These are phyloP conservation scores for Trachops cirrhosus DNA, from an alignment of 2,797 vertebrate species.

Conservation along the genomic window DNA sequence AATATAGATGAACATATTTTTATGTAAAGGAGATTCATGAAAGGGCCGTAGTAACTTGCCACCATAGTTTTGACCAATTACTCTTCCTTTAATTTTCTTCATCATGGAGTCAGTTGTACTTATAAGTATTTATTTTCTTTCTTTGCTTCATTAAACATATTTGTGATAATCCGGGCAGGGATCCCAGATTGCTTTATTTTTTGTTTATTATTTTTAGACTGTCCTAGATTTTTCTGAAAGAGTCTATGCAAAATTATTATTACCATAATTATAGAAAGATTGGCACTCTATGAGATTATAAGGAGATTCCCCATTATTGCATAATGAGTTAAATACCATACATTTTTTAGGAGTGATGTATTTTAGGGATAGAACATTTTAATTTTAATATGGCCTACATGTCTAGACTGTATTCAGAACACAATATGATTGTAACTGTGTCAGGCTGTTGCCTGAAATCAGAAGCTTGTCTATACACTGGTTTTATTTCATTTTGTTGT, in stretches of 20 bases:
- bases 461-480: neutral
- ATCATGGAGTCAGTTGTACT: conserved; percentile 3
- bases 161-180: conserved; percentile 58
- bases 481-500: neutral
- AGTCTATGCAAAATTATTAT: conserved; percentile 47
- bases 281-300: conserved; percentile 39
- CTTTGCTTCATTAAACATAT: conserved; percentile 40
- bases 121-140: conserved; percentile 51
- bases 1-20: neutral
- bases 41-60: conserved; percentile 38
- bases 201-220: conserved; percentile 63
- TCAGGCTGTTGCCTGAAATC: neutral
- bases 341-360: neutral
- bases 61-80: conserved; percentile 7
- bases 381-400: conserved; percentile 21
- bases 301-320: conserved; percentile 49
- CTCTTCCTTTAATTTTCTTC: neutral
- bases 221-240: conserved; percentile 56
- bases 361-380: neutral
- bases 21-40: conserved; percentile 18
- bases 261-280: conserved; percentile 62
- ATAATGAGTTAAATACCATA: conserved; percentile 45
- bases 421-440: neutral
- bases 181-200: conserved; percentile 57
- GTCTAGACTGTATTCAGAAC: neutral